Evolutionary conservation across 2,888 invertebrate species (phyloP), one percentile per base, ranked within the genome.

Genomic region (Drosophila maculinotata): DNA sequence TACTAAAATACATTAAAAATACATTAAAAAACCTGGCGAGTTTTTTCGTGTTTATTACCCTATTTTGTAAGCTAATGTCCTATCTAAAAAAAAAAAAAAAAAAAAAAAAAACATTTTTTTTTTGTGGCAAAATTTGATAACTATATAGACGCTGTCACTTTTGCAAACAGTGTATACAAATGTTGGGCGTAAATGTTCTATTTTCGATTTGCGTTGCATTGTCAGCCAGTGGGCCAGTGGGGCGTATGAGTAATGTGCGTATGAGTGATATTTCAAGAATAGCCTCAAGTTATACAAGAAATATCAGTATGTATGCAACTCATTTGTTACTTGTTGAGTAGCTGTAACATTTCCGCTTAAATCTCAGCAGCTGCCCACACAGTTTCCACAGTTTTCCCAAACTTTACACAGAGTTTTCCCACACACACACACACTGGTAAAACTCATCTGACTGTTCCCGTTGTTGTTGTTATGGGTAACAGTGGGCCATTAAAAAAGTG

Each of bases 221-320:
- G 14, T 42, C 42, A 12, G n/a, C 30, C 49, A 20, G 4, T 12
- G 7, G 25, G 17, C 14, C 69, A 52, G 26, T 26, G 54, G 41
- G 39, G 30, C 69, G 76, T 75, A 75, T 70, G 53, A 41, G 68
- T 51, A 73, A 68, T 73, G 26, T 67, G 49, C 69, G 69, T 68
- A 70, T 75, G 49, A 44, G 63, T 52, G 48, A 62, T 69, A 52
- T 74, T 59, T 30, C 12, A 9, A 30, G 30, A 54, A 48, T 39
- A 48, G 10, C 51, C 23, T n/a, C 25, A 39, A 42, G 17, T 39
- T 39, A 39, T 23, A 25, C 17, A 28, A 30, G 41, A 25, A 56
- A 26, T 45, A 14, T 10, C 1, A 4, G 14, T 8, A 9, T 17
- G 31, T 33, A 10, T 17, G 9, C 7, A 36, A 36, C 35, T 36